phyloP scores from a whole-genome alignment of 2,888 invertebrate genomes.

The Shargacucullia verbasci region DNA sequence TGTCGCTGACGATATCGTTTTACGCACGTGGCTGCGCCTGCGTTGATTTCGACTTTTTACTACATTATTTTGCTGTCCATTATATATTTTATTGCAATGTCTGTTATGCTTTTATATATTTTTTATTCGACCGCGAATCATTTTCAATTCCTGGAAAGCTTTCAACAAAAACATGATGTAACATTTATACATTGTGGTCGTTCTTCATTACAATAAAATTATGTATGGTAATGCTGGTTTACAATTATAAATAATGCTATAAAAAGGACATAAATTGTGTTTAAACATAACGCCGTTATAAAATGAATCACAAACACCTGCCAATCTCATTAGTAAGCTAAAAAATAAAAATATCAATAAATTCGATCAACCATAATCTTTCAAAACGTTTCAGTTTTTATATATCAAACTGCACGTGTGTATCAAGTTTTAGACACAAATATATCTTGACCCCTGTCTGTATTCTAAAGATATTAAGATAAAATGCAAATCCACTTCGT shows the following conservation, averaged over 20 bases:
- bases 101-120: background rate
- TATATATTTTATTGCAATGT: background rate
- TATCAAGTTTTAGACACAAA: constrained; percentile 9
- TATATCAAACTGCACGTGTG: background rate
- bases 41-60: constrained; percentile 6
- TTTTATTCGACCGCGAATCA: background rate
- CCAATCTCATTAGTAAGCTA: constrained; percentile 28
- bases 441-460: constrained; percentile 15
- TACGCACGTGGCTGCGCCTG: constrained; percentile 19
- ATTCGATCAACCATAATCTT: constrained; percentile 14
- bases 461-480: constrained; percentile 15
- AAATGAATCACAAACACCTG: constrained; percentile 25
- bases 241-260: constrained; percentile 36
- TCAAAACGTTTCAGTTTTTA: constrained; percentile 23
- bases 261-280: constrained; percentile 33
- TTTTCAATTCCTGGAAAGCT: background rate
- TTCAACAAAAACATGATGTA: constrained; percentile 8
- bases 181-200: constrained; percentile 1
- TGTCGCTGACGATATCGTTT: constrained; percentile 13
- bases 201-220: constrained; percentile 20
- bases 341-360: constrained; percentile 18
- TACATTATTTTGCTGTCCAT: background rate
- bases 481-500: constrained; percentile 28
- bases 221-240: constrained; percentile 27
- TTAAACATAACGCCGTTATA: constrained; percentile 35